Conservation (phyloP, 2,797 vertebrate genomes). For the Amblyopsis hoosieri region DNA sequence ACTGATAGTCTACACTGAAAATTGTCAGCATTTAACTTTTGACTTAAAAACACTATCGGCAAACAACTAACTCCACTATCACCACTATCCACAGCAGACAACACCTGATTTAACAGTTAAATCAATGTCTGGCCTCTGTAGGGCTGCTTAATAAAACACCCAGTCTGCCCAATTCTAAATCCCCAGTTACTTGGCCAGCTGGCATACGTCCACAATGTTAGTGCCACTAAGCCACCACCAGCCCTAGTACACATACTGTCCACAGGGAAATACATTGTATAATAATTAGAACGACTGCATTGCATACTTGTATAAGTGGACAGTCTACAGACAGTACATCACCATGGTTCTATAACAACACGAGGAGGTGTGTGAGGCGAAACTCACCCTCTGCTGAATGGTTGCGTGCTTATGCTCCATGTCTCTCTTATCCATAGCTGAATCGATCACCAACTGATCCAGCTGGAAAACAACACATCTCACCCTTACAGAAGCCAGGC, state of each 20-base stretch:
- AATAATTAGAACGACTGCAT: background rate
- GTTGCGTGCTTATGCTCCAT: constrained; percentile 96
- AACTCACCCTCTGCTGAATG: constrained; percentile 93
- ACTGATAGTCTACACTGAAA: background rate
- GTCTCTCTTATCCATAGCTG: constrained; percentile 94
- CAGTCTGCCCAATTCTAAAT: constrained; percentile 59
- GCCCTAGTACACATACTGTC: too few species aligned
- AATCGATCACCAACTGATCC: constrained; percentile 97
- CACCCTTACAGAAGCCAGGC: background rate
- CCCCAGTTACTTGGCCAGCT: constrained; percentile 35
- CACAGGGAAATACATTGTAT: background rate
- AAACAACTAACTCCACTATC: constrained; percentile 32
- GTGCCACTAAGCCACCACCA: too few species aligned
- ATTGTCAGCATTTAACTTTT: constrained; percentile 35
- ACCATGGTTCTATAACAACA: background rate
- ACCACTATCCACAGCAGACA: constrained; percentile 44
- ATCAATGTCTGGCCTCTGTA: constrained; percentile 45
- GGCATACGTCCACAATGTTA: constrained; percentile 19
- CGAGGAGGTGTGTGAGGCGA: background rate
- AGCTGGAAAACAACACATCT: constrained; percentile 72
- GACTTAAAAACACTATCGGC: constrained; percentile 13
- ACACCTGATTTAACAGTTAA: constrained; percentile 60
- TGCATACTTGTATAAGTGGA: background rate
- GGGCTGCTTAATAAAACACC: constrained; percentile 61
- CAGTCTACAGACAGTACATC: background rate